These are phyloP conservation scores for Oscheius sp. DNA, from an alignment of 1,140 invertebrate species.

Conservation along the genomic window DNA sequence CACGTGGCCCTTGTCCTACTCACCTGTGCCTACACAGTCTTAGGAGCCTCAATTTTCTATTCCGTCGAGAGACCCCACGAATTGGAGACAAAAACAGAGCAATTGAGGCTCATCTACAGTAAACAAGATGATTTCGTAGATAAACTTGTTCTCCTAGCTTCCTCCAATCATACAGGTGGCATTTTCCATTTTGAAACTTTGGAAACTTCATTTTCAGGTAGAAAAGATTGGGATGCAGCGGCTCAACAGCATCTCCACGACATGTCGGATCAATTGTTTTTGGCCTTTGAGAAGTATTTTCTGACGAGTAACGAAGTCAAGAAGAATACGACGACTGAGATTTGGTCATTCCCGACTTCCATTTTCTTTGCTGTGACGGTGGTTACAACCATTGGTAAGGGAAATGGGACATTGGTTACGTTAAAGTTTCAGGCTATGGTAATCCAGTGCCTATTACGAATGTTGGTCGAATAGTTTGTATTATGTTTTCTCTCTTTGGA, in stretches of 20 bases:
- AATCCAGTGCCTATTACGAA: conserved; percentile 57
- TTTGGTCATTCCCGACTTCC: conserved; percentile 61
- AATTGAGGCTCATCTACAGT: conserved; percentile 50
- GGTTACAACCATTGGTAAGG: conserved; percentile 51
- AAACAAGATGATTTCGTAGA: conserved; percentile 53
- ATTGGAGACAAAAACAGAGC: conserved; percentile 48
- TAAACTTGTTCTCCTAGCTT: conserved; percentile 45
- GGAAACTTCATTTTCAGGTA: not conserved
- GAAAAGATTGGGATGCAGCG: conserved; percentile 33
- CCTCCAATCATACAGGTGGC: conserved; percentile 42
- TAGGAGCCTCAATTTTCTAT: conserved; percentile 58
- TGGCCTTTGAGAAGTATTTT: conserved; percentile 59
- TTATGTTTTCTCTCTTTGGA: conserved; percentile 58
- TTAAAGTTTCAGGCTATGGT: conserved; percentile 53
- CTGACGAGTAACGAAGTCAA: conserved; percentile 57
- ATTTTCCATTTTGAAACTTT: conserved; percentile 30
- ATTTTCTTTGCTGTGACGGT: conserved; percentile 61
- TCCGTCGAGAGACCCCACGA: conserved; percentile 56
- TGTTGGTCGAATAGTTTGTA: conserved; percentile 52
- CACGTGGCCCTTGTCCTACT: conserved; percentile 58
- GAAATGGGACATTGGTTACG: not conserved
- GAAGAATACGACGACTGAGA: conserved; percentile 52
- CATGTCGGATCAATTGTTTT: conserved; percentile 58
- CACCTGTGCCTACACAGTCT: conserved; percentile 56
- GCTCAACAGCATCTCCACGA: conserved; percentile 57